Evolutionary conservation across 2,888 invertebrate species (phyloP).

Genomic region (Philonicus albiceps): DNA sequence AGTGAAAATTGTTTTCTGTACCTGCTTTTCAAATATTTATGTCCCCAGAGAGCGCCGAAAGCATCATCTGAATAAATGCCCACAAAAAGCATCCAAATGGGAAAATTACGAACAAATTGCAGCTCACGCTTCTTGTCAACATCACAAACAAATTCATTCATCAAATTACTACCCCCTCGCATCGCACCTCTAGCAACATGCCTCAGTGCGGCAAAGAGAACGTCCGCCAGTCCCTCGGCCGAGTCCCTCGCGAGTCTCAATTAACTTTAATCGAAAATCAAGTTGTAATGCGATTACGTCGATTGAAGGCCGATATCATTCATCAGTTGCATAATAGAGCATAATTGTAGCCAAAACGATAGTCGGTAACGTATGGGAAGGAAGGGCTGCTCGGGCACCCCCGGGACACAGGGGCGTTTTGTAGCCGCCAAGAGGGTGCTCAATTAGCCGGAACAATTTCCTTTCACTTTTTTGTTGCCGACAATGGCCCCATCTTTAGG

Average conservation of each 20-base stretch:
- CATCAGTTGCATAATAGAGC: slow-evolving; percentile 50
- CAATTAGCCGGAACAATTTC: slow-evolving; percentile 61
- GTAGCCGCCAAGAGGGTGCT: slow-evolving; percentile 59
- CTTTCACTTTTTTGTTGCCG: background rate
- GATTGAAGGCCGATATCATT: slow-evolving; percentile 51
- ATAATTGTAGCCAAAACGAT: slow-evolving; percentile 48
- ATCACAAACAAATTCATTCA: slow-evolving; percentile 19
- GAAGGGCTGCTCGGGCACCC: slow-evolving; percentile 3
- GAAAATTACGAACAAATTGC: slow-evolving; percentile 24
- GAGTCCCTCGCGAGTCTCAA: slow-evolving; percentile 42
- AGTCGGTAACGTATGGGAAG: background rate
- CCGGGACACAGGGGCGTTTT: slow-evolving; percentile 47
- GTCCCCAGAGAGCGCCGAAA: background rate
- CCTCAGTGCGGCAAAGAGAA: background rate
- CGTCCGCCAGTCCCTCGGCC: background rate
- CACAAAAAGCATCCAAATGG: background rate
- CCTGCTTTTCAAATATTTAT: background rate
- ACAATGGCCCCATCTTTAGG: background rate
- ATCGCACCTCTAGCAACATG: background rate
- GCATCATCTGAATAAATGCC: background rate
- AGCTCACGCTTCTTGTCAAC: slow-evolving; percentile 11
- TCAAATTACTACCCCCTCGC: background rate
- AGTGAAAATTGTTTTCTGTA: background rate
- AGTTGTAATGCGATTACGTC: slow-evolving; percentile 47
- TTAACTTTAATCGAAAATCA: slow-evolving; percentile 49